Conservation (phyloP, 1,140 invertebrate species). For the Spodoptera litura region DNA sequence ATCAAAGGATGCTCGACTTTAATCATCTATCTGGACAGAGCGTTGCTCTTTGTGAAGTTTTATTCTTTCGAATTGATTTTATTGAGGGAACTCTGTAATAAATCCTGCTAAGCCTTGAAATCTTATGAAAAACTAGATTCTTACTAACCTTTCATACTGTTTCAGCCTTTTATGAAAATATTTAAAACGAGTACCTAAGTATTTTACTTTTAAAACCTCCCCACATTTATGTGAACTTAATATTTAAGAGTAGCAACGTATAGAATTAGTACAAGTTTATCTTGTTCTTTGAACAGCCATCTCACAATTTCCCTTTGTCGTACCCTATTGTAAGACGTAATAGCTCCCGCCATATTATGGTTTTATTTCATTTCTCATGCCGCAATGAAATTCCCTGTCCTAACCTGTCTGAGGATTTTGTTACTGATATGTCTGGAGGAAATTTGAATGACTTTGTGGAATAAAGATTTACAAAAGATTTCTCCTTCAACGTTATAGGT, state of each 20-base stretch:
- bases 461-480: neutral
- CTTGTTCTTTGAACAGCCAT: slow-evolving; percentile 68
- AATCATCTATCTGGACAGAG: slow-evolving; percentile 41
- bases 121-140: neutral
- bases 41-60: slow-evolving; percentile 19
- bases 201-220: too few species aligned
- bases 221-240: neutral
- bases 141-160: too few species aligned
- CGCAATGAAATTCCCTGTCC: slow-evolving; percentile 74
- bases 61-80: slow-evolving; percentile 33
- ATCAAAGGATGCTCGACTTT: slow-evolving; percentile 69
- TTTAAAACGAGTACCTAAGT: too few species aligned
- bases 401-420: slow-evolving; percentile 50
- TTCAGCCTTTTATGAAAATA: too few species aligned
- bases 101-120: neutral
- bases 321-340: slow-evolving; percentile 74
- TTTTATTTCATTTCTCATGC: slow-evolving; percentile 76
- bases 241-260: neutral
- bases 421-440: slow-evolving; percentile 46
- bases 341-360: slow-evolving; percentile 76
- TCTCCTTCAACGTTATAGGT: neutral
- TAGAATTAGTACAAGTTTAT: slow-evolving; percentile 75
- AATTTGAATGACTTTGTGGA: slow-evolving; percentile 50
- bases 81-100: neutral
- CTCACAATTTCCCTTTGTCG: slow-evolving; percentile 79